Evolutionary conservation across 2,113 vertebrate genomes (phyloP).

Genomic region (Notechis scutatus): DNA sequence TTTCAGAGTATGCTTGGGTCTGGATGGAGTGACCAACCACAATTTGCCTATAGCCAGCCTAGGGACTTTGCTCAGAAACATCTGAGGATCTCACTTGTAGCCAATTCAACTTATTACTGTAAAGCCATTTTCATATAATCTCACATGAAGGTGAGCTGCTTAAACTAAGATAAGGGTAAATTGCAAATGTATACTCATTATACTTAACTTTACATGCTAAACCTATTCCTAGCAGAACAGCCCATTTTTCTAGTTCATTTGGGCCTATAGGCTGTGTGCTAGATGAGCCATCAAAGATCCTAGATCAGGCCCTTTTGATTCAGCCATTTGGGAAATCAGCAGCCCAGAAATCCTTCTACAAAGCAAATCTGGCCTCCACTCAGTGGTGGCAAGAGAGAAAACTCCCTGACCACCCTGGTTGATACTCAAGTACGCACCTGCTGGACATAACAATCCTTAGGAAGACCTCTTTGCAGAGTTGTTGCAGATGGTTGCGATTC

Average conservation of each 20-base stretch:
- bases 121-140: neutral
- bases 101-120: neutral
- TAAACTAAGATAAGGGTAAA: neutral
- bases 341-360: neutral
- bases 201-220: neutral
- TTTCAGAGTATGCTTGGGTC: neutral
- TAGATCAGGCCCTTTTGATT: neutral
- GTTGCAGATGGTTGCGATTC: slow-evolving; percentile 78
- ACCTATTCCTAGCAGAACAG: neutral
- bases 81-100: neutral
- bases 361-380: too few species aligned
- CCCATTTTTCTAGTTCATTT: neutral
- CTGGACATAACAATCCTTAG: slow-evolving; percentile 75
- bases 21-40: neutral
- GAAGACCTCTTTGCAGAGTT: slow-evolving; percentile 81
- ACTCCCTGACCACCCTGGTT: rapidly evolving
- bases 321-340: neutral
- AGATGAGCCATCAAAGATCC: neutral
- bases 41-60: too few species aligned
- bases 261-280: neutral
- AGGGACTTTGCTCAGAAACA: neutral
- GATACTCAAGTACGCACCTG: slow-evolving; percentile 61
- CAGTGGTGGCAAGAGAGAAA: neutral
- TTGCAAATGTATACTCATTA: neutral
- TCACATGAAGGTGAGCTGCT: neutral